Base-by-base conservation (phyloP, 2,113 vertebrate genomes). In the Trogon surrucura region DNA sequence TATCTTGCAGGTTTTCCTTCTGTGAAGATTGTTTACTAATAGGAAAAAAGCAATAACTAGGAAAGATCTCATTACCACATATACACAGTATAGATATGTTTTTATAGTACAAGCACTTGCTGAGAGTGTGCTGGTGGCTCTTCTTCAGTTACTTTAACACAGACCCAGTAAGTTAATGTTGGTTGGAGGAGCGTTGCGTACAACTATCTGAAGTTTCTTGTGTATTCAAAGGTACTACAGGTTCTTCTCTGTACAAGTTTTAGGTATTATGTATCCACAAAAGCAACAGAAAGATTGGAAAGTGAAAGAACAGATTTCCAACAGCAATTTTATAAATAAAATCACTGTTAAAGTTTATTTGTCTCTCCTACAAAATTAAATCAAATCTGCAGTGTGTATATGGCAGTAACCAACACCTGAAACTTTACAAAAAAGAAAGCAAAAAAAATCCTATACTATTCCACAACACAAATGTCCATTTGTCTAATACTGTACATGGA, bases 261-360 rank as follows among this genome's bases (percentile, higher is more conserved):
- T n/a, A 77, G 38, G 27, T 57, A 75, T 44, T 70, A 56, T 8
- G 45, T 61, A 79, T 44, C 44, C 85, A 92, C 72, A 88, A 88
- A 94, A 93, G 26, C 58, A 93, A 71, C 2, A 80, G 23, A 93
- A 92, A 74, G 58, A 80, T 16, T 66, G 26, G 16, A 70, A 84
- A 91, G 56, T 19, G 13, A 89, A 96, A 87, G 32, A 89, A 90
- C 48, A 67, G 19, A 94, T 87, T 87, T 92, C 41, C 73, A 93
- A 71, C 66, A 80, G 94, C 45, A 62, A 91, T 88, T 91, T 95
- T 83, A 69, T 51, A 80, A 82, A 87, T 81, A 85, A 93, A 95
- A 95, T 95, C 53, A 38, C 85, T 92, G 71, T 62, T 83, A 66
- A 87, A 71, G 50, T 87, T 88, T 92, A 92, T 92, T 89, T 61